Conservation (phyloP, 2,113 vertebrate species). For the Hystrix cristata region DNA sequence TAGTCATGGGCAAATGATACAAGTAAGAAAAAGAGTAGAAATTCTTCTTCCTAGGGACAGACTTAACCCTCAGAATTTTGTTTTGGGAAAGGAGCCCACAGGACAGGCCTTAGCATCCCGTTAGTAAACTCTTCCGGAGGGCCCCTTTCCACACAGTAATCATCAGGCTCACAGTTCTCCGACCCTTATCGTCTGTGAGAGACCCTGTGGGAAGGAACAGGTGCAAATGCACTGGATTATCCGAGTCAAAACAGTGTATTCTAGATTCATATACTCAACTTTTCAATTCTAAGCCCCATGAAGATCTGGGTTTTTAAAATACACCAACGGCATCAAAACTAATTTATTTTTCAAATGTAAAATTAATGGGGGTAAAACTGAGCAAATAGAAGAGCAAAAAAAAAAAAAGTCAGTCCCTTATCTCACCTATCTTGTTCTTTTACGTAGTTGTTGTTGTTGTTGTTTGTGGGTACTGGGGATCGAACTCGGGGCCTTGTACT, state of each 20-base stretch:
- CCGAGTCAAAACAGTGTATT: not conserved
- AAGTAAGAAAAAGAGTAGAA: not conserved
- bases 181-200: not conserved
- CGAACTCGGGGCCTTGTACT: too few relatives aligned
- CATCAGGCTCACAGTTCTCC: not conserved
- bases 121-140: not conserved
- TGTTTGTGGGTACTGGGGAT: too few relatives aligned
- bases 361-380: not conserved
- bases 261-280: conserved; percentile 13
- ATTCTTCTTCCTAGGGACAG: not conserved
- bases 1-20: not conserved
- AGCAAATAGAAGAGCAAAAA: conserved; percentile 28
- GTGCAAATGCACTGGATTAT: not conserved
- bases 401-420: not conserved
- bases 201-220: not conserved
- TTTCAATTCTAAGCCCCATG: not conserved
- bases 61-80: conserved; percentile 4
- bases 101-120: not conserved
- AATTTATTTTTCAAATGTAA: conserved; percentile 27
- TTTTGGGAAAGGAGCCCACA: not conserved
- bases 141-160: not conserved
- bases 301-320: not conserved
- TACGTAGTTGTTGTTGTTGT: not conserved
- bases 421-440: not conserved
- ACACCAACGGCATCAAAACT: not conserved